Evolutionary conservation across 2,888 invertebrate species (phyloP), one percentile per base, ranked within the genome.

Genomic region (Cordilura impudica): DNA sequence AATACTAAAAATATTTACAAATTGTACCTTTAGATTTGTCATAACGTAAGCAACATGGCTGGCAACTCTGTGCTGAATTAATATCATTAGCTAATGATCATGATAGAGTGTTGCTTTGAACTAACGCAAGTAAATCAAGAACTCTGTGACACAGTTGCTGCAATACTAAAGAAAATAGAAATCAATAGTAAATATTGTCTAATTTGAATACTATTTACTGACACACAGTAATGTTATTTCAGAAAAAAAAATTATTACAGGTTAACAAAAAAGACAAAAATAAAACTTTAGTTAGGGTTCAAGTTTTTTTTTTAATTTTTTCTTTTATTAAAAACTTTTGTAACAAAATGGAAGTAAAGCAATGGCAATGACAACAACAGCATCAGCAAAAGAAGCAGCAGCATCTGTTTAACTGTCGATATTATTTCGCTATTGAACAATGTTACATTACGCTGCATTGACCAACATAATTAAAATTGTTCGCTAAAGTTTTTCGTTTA

Each of bases 381-480:
- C 2, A 47, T 21, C 10, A 56, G 18, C 49, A 35, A 8, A 12
- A 21, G 8, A 51, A 7, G 6, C n/a, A 51, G 23, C 23, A 51
- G n/a, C 79, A 79, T 75, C 79, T 79, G 79, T 56, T 79, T 45
- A 72, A 58, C 67, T 79, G 79, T 75, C 75, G 75, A 75, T 79
- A 79, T 75, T 79, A 71, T 71, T 67, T 67, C 69, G 54, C 29
- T 67, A 66, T 76, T 61, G 75, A 79, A 67, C 63, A 79, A 79
- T 63, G 63, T 61, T 53, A 71, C 65, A 66, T 74, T 79, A 79
- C 77, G 71, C 75, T 77, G 77, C 74, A 74, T 80, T 81, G 74
- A 75, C 77, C 80, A 78, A 80, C 69, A 80, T 80, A 81, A 81
- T 81, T 81, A 81, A 81, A 81, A 81, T 77, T 78, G 76, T 80